Evolutionary conservation across 2,797 vertebrate species (phyloP), one percentile per base, ranked within the genome.

Genomic region (Sebastes trivittatus): DNA sequence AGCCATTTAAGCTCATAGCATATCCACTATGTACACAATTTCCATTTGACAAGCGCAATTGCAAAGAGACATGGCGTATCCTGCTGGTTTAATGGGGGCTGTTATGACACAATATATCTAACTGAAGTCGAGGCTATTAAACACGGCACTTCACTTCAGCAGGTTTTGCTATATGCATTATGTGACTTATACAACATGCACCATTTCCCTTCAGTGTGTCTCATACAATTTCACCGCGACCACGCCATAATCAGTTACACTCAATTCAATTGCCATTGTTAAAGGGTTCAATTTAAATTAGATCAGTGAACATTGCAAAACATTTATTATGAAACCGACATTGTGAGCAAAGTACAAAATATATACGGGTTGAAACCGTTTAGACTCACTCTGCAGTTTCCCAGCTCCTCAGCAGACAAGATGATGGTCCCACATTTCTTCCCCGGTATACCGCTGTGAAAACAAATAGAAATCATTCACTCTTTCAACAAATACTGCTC

Each of bases 361-460:
- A 56, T 29, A 54, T 29, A 58, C n/a, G 14, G 2, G 42, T 62
- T 34, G 13, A 71, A 81, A 73, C 13, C 16, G 56, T 86, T 75
- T 34, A 42, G 42, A 96, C 98, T 97, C 93, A 99, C 98, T 95
- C 98, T 93, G 86, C 98, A 99, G 94, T 98, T 98, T 82, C 97
- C 97, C 83, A 99, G 87, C 93, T 99, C 98, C 90, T 99, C 98
- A 0, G 96, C 98, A 0, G 97, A 96, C 84, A 99, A 92, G 90
- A 98, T 95, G 87, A 99, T 97, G 88, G 95, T 96, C 75, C 98
- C 98, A 25, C 98, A 99, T 83, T 97, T 98, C 93, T 98, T 99
- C 78, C 97, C 97, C 0, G 95, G 97, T 89, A 98, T 96, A 1
- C 97, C 97, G 2, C 98, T 99, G 93, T 74, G 64, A 89, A 94